Evolutionary conservation across 2,113 vertebrate species (phyloP), one percentile per base, ranked within the genome.

Genomic region (Melanerpes aurifrons): DNA sequence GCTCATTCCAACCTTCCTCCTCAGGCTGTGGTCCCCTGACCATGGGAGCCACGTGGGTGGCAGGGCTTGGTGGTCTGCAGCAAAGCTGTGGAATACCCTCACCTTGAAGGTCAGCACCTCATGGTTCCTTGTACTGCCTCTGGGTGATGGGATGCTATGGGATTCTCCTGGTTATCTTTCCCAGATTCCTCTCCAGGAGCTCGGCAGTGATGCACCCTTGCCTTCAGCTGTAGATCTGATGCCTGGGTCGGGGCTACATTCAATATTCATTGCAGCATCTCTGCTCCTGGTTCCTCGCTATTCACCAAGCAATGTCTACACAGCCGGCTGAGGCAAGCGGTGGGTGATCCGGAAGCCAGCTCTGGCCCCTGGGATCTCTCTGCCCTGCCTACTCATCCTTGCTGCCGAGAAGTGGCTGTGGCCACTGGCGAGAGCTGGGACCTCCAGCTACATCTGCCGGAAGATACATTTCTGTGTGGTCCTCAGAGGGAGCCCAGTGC

Each of bases 341-440:
- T 54, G 87, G 71, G 54, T 43, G 53, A 71, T n/a, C 2, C 43
- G n/a, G 92, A 89, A 89, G 68, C 81, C 91, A 74, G 56, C 84
- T n/a, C 11, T 29, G 6, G 78, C 94, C 90, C 93, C 43, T 28
- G 96, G 90, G 92, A 80, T 5, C 1, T 0, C 79, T 90, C 69
- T 11, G 0, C 74, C 18, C 96, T 95, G 92, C 96, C 96, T 56
- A 93, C 94, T 96, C 94, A 74, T 28, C 89, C 89, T 67, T 15
- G 1, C 17, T 67, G 19, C 6, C 0, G 37, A 87, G 77, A 79
- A 59, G 37, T n/a, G 45, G 69, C 85, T 2, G 2, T 4, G 1
- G 71, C 50, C 80, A 26, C 84, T 28, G 75, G 72, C 88, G 61
- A 71, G 26, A n/a, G n/a, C 1, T 2, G 74, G 64, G 24, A 47